Evolutionary conservation across 1,140 invertebrate species (phyloP), one percentile per base, ranked within the genome.

Genomic region (Heliconius nattereri): DNA sequence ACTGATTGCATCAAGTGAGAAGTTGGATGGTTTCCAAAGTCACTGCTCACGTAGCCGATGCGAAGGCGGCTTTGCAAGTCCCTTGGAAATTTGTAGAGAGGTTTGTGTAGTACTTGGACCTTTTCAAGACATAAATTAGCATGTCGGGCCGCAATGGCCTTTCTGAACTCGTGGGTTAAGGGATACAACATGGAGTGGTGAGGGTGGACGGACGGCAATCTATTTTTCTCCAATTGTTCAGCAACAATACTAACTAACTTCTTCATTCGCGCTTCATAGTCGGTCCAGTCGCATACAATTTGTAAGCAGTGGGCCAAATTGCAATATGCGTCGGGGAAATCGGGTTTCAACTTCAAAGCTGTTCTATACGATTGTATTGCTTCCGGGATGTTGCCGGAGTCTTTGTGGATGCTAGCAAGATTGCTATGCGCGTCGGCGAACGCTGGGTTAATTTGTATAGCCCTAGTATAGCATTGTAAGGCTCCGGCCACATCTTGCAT

Each of bases 131-230:
- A 99, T 19, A 99, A 95, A 91, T 99, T 99, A 7, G 99, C 99
- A 93, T 99, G 99, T 72, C 98, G 96, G 1, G 98, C 97, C 40
- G 99, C 99, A 89, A 99, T 99, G 3, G 98, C 98, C 95, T 99
- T 99, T 75, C 99, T 96, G 88, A 98, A 99, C 29, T 98, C 98
- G 90, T 99, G 98, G 13, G 98, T 97, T 37, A 99, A 95, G 1
- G 99, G 99, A 95, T 99, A 99, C 2, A 99, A 95, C 99, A 99
- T 99, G 26, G 98, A 99, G 95, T 99, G 99, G 95, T 99, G 99
- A 0, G 99, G 99, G 96, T 99, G 99, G 3, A 99, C 99, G 2
- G 98, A 99, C 0, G 99, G 99, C 32, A 99, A 94, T 73, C 98
- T 96, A 90, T 99, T 99, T 91, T 99, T 99, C 45, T 99, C 98